phyloP scores from a whole-genome alignment of 2,888 invertebrate genomes.

The Eremobia ochroleuca region DNA sequence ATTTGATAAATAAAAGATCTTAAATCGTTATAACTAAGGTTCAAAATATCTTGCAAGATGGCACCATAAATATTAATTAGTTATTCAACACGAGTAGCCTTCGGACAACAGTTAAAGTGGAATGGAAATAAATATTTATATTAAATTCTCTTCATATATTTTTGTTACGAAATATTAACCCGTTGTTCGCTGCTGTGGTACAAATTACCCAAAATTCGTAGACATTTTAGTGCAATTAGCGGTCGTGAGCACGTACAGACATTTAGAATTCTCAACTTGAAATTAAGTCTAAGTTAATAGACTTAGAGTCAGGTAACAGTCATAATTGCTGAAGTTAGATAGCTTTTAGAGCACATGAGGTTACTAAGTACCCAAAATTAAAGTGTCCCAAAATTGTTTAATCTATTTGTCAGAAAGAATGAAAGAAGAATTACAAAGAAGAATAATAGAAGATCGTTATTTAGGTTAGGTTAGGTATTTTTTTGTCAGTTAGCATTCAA shows the following conservation, averaged over 20 bases:
- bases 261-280: slow-evolving; percentile 59
- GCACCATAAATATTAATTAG: slow-evolving; percentile 43
- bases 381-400: background rate
- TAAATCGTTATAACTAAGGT: background rate
- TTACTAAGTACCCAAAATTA: slow-evolving; percentile 12
- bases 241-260: slow-evolving; percentile 53
- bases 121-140: slow-evolving; percentile 64
- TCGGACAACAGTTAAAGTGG: slow-evolving; percentile 67
- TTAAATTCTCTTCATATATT: slow-evolving; percentile 19
- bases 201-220: slow-evolving; percentile 15
- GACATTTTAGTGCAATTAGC: slow-evolving; percentile 47
- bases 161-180: slow-evolving; percentile 40
- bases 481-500: background rate
- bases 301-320: slow-evolving; percentile 51
- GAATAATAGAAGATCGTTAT: background rate
- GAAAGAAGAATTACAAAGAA: background rate
- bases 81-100: slow-evolving; percentile 62
- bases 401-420: background rate
- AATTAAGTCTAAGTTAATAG: slow-evolving; percentile 61
- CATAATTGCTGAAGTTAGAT: slow-evolving; percentile 57
- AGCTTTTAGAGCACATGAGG: slow-evolving; percentile 36
- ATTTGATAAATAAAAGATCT: slow-evolving; percentile 21
- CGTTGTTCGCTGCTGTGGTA: slow-evolving; percentile 7
- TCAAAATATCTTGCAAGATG: slow-evolving; percentile 17
- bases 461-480: too few species aligned